Evolutionary conservation across 2,888 invertebrate species (phyloP).

Genomic region (Diarsia mendica): DNA sequence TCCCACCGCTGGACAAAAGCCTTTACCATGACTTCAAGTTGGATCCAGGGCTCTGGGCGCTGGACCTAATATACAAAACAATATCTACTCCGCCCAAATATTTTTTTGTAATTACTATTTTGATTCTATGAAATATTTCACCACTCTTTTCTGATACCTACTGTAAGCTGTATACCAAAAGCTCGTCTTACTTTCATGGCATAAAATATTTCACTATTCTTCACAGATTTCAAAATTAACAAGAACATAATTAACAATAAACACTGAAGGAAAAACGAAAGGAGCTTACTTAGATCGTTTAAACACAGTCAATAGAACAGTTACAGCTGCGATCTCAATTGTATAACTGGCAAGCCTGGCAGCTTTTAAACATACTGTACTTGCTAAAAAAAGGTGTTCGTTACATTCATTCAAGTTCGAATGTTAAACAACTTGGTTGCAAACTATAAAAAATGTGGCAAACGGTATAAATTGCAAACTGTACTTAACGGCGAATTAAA

Average conservation of each 20-base stretch:
- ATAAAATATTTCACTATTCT: background rate
- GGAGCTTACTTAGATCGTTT: background rate
- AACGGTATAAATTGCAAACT: background rate
- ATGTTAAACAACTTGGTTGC: background rate
- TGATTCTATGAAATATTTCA: background rate
- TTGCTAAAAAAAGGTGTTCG: background rate
- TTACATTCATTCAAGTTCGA: conserved; percentile 1
- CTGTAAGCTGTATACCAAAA: background rate
- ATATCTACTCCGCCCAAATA: background rate
- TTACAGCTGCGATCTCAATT: background rate
- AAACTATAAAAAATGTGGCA: background rate
- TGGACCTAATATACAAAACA: no score
- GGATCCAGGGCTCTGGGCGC: background rate
- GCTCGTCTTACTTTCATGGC: background rate
- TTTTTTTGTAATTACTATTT: background rate
- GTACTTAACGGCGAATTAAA: conserved; percentile 1
- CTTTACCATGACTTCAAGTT: background rate
- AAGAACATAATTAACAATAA: background rate
- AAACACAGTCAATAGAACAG: background rate
- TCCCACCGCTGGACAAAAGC: background rate
- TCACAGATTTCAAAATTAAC: conserved; percentile 16
- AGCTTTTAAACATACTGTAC: background rate
- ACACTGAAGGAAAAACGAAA: background rate
- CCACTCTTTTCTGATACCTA: background rate
- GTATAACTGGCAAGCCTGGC: background rate